These are phyloP conservation scores for Cremastinae sp. DNA, from an alignment of 2,888 invertebrate genomes.

Conservation along the genomic window DNA sequence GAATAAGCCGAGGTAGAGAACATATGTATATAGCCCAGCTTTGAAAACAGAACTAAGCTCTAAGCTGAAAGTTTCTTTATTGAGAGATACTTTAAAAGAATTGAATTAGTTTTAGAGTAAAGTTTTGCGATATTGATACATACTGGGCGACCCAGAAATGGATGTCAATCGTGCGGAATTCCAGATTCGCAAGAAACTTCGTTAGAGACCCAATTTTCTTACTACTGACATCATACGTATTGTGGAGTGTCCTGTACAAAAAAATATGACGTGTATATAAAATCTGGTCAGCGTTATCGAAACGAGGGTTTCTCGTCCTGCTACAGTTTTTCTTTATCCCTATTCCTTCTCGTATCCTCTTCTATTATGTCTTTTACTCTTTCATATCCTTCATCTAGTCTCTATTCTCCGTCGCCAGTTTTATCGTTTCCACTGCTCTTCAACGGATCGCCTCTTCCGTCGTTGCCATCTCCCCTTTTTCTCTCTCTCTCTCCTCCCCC, in stretches of 20 bases:
- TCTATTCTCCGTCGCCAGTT: slow-evolving; percentile 23
- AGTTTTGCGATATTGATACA: slow-evolving; percentile 10
- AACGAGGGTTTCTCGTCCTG: slow-evolving; percentile 44
- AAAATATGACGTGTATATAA: slow-evolving; percentile 10
- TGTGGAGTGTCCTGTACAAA: not conserved
- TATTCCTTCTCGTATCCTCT: slow-evolving; percentile 21
- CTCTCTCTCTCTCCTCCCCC: slow-evolving; percentile 25
- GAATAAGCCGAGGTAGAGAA: slow-evolving; percentile 2
- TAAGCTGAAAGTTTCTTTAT: slow-evolving; percentile 44
- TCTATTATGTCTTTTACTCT: slow-evolving; percentile 37
- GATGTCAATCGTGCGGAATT: slow-evolving; percentile 16
- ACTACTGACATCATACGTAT: slow-evolving; percentile 35
- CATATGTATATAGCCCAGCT: slow-evolving; percentile 12
- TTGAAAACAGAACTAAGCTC: slow-evolving; percentile 22
- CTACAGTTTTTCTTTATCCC: slow-evolving; percentile 24
- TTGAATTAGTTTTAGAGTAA: slow-evolving; percentile 54
- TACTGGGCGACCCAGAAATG: no score
- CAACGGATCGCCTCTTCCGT: slow-evolving; percentile 38
- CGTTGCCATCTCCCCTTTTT: slow-evolving; percentile 14
- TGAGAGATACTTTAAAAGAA: slow-evolving; percentile 45
- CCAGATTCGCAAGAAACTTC: not conserved
- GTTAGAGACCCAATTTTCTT: not conserved
- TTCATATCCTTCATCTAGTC: slow-evolving; percentile 39
- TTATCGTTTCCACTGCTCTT: slow-evolving; percentile 49
- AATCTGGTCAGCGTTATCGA: slow-evolving; percentile 63